Percentiles rank a stretch among this genome's conserved stretches.
Evolutionary conservation across 2,797 vertebrate genomes (phyloP).

Genomic region (Vespertilio murinus): DNA sequence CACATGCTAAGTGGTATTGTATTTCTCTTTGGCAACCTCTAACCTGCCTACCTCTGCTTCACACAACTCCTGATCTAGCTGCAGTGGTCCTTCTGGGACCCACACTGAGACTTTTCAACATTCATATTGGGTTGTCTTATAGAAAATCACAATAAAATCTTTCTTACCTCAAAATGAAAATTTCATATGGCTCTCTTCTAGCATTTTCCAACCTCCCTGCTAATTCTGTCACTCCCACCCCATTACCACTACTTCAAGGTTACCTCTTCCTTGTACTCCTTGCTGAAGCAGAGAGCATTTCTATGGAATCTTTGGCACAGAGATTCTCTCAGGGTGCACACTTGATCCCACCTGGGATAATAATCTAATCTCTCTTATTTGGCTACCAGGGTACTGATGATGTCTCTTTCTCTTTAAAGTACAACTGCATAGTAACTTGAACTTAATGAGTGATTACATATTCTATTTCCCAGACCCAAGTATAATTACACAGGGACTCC

Average conservation of each 20-base stretch:
- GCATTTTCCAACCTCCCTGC: background rate
- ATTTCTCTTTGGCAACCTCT: background rate
- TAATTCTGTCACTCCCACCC: background rate
- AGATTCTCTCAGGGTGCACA: background rate
- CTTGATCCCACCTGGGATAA: background rate
- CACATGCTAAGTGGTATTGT: background rate
- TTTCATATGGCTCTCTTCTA: background rate
- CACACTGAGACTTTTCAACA: background rate
- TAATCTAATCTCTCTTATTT: background rate
- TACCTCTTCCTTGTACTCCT: background rate
- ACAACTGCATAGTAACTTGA: background rate
- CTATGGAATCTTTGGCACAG: background rate
- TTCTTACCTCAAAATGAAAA: background rate
- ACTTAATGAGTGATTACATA: background rate
- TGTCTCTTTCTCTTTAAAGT: constrained; percentile 22
- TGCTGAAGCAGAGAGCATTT: background rate
- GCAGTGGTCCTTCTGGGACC: background rate
- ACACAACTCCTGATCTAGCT: background rate
- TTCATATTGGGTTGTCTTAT: background rate
- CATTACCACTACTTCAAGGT: background rate
- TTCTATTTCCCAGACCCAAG: background rate
- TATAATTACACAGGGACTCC: background rate
- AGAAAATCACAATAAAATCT: background rate
- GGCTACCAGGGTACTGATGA: background rate
- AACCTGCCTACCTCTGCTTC: background rate